These are phyloP conservation scores for Epizoanthus stellaris DNA, from an alignment of 92 coral and sea anemone genomes.

Conservation along the genomic window DNA sequence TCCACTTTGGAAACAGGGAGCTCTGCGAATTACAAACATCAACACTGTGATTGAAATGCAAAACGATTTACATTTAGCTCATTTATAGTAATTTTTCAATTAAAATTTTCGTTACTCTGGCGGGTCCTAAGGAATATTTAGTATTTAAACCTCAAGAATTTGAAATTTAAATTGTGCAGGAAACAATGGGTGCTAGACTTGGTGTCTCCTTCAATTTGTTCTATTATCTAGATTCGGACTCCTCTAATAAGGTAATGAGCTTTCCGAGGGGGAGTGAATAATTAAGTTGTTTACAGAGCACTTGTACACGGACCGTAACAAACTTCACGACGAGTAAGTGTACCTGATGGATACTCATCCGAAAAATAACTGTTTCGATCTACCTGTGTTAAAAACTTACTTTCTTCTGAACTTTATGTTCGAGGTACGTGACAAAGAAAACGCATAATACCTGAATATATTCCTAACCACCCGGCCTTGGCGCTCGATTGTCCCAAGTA, in stretches of 20 bases:
- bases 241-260: slow-evolving; percentile 41
- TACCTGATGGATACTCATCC: background rate
- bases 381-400: background rate
- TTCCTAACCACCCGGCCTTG: background rate
- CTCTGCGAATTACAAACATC: background rate
- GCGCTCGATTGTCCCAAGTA: slow-evolving; percentile 31
- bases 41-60: background rate
- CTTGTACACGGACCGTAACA: background rate
- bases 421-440: background rate
- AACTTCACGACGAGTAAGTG: background rate
- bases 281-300: slow-evolving; percentile 25
- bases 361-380: background rate
- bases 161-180: slow-evolving; percentile 69
- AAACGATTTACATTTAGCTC: background rate
- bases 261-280: slow-evolving; percentile 44
- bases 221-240: slow-evolving; percentile 32
- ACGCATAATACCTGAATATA: background rate
- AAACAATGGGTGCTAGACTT: slow-evolving; percentile 75
- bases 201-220: slow-evolving; percentile 61
- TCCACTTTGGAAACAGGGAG: slow-evolving; percentile 26
- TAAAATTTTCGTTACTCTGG: background rate
- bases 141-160: slow-evolving; percentile 8
- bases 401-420: background rate
- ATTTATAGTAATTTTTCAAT: background rate
- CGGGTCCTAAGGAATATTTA: slow-evolving; percentile 23